These are phyloP conservation scores for Mactra quadrangularis DNA, from an alignment of 1,140 invertebrate species.

Conservation along the genomic window DNA sequence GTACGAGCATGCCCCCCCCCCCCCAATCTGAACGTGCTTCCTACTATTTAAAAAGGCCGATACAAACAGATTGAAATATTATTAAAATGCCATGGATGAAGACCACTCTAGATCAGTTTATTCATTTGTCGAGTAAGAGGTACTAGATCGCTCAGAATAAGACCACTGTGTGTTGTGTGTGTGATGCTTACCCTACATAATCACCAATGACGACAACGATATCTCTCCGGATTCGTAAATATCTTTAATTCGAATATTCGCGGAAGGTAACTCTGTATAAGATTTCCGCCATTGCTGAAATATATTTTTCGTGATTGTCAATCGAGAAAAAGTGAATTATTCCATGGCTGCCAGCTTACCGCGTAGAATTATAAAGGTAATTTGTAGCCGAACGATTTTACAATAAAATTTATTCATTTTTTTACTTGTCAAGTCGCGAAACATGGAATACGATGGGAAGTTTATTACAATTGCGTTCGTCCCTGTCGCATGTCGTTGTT, in stretches of 20 bases:
- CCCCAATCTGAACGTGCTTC: too few species aligned
- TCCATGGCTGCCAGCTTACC: conserved; percentile 44
- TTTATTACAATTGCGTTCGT: background rate
- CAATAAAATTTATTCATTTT: background rate
- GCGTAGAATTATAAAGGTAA: conserved; percentile 53
- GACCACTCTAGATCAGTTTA: too few species aligned
- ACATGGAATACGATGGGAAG: background rate
- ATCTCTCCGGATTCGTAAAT: too few species aligned
- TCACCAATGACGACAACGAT: too few species aligned
- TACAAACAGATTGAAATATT: too few species aligned
- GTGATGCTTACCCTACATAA: too few species aligned
- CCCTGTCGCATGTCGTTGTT: background rate
- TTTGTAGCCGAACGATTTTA: background rate
- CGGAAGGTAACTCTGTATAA: conserved; percentile 16
- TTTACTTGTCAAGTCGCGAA: background rate
- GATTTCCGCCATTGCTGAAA: conserved; percentile 55
- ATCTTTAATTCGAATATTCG: background rate
- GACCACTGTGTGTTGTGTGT: too few species aligned
- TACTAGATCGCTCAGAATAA: too few species aligned
- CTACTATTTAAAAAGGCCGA: too few species aligned
- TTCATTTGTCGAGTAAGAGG: too few species aligned
- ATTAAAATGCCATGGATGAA: too few species aligned
- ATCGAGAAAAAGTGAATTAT: background rate
- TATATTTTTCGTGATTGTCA: background rate
- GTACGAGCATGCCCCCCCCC: too few species aligned